A percentile compares a stretch with the other conserved stretches of the same genome.
Evolutionary conservation across 2,888 invertebrate genomes (phyloP).

Genomic region (Gasteruption jaculator): DNA sequence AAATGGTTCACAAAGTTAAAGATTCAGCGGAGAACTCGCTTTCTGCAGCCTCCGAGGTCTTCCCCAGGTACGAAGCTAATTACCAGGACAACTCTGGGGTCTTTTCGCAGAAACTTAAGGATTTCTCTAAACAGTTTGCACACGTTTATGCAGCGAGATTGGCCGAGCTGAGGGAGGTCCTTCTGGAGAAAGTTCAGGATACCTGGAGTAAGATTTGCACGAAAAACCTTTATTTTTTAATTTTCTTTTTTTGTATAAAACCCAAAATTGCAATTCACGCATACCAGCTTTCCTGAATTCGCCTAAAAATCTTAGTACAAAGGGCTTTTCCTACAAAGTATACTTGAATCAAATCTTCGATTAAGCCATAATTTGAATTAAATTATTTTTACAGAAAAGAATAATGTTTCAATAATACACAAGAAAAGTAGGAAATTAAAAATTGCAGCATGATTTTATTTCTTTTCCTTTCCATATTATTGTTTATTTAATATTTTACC

Average conservation of each 20-base stretch:
- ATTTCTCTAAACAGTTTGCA: slow-evolving; percentile 70
- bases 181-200: slow-evolving; percentile 57
- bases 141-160: slow-evolving; percentile 79
- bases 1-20: slow-evolving; percentile 21
- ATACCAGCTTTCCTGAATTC: too few species aligned
- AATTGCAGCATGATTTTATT: too few species aligned
- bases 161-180: slow-evolving; percentile 62
- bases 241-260: slow-evolving; percentile 3
- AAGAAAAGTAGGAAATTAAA: too few species aligned
- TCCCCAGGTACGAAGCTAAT: slow-evolving; percentile 28
- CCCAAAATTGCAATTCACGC: too few species aligned
- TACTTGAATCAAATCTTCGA: too few species aligned
- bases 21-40: not conserved
- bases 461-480: too few species aligned
- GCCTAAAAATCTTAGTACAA: too few species aligned
- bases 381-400: too few species aligned
- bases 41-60: slow-evolving; percentile 20
- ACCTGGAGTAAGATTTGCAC: slow-evolving; percentile 67
- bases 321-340: too few species aligned
- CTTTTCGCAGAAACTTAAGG: slow-evolving; percentile 27
- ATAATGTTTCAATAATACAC: too few species aligned
- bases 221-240: slow-evolving; percentile 2
- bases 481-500: too few species aligned
- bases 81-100: slow-evolving; percentile 30
- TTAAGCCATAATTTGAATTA: too few species aligned